Evolutionary conservation across 2,113 vertebrate genomes (phyloP), one percentile per base, ranked within the genome.

Genomic region (Gambusia affinis): DNA sequence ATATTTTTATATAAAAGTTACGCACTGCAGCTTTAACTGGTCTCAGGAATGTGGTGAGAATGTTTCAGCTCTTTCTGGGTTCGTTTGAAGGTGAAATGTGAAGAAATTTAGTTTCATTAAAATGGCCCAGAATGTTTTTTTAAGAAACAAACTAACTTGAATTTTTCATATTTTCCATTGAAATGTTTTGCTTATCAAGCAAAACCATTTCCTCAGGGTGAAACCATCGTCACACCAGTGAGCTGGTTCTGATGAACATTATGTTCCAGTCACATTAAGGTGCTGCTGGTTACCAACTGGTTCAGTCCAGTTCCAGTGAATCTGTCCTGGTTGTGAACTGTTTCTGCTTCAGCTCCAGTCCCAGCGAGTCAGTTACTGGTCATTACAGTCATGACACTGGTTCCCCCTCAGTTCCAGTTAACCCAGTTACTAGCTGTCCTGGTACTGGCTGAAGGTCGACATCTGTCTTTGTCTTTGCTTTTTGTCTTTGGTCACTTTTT

Each of bases 391-490:
- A 7, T n/a, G 24, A 10, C 17, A 19, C 44, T 47, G 51, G 51
- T 57, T 57, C 8, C 22, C 8, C 22, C 17, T 24, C 51, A n/a
- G 22, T 54, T 4, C 51, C 51, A 57, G 5, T 24, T 22, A n/a
- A 57, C 51, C 51, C 17, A 3, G 70, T 31, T 35, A 39, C 28
- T 3, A 57, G 35, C 27, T 37, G 51, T 71, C 22, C 64, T 57
- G 10, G 75, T 61, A 83, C 51, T 81, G 51, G 62, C 63, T 29
- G 0, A 87, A 30, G 44, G 73, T 86, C 0, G 63, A 7, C 0
- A 11, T 22, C 1, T 75, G 74, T 64, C 88, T 89, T 66, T 89
- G 86, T 1, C 81, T 67, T 7, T 79, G 80, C 71, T 82, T 91
- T 10, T 65, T 72, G 0, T 75, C 80, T 57, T 75, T 83, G 75